Evolutionary conservation across 2,113 vertebrate species (phyloP).

Genomic region (Misgurnus anguillicaudatus): DNA sequence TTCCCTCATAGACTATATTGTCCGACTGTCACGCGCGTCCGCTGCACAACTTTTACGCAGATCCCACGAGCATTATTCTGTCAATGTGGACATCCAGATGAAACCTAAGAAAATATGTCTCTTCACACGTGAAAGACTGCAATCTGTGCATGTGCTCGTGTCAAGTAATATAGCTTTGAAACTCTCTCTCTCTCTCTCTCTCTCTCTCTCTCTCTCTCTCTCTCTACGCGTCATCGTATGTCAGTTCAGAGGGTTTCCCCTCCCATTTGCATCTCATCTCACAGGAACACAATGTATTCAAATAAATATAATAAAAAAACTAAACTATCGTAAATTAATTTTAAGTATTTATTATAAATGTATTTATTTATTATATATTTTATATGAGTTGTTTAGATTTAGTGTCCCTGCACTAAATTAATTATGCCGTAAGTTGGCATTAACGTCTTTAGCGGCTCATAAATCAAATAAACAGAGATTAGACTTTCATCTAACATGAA

Average conservation of each 20-base stretch:
- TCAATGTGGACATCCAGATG: not conserved
- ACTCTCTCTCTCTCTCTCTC: slow-evolving; percentile 17
- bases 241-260: not conserved
- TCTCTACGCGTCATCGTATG: not conserved
- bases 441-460: not conserved
- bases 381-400: too few species aligned
- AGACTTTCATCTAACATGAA: slow-evolving; percentile 17
- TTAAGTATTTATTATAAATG: too few species aligned
- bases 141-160: slow-evolving; percentile 11
- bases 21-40: slow-evolving; percentile 5
- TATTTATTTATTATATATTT: too few species aligned
- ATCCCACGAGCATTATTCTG: not conserved
- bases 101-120: not conserved
- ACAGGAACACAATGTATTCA: not conserved
- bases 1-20: slow-evolving; percentile 12
- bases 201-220: slow-evolving; percentile 34
- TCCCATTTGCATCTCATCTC: slow-evolving; percentile 19
- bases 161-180: not conserved
- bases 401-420: too few species aligned
- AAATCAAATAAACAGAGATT: not conserved
- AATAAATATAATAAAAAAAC: too few species aligned
- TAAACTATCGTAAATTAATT: too few species aligned
- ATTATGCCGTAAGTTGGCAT: too few species aligned
- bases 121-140: not conserved
- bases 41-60: not conserved